Evolutionary conservation across 2,113 vertebrate species (phyloP).

Genomic region (Semicossyphus pulcher): DNA sequence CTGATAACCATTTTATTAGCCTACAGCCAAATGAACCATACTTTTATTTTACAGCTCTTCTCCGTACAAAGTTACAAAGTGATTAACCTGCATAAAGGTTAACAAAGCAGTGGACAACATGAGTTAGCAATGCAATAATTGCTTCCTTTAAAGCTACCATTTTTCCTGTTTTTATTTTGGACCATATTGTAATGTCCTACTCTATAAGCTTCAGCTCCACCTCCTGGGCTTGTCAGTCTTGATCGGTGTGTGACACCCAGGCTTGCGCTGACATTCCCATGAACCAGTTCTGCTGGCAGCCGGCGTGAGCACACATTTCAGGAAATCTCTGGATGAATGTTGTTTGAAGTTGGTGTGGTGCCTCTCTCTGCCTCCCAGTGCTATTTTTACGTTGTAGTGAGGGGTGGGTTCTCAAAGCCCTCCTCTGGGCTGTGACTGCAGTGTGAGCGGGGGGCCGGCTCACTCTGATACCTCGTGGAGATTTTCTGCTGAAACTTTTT

Average conservation of each 20-base stretch:
- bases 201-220: background rate
- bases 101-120: too few relatives aligned
- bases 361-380: constrained; percentile 4
- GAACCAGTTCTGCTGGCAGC: constrained; percentile 55
- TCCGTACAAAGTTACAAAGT: too few relatives aligned
- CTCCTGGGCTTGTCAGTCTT: background rate
- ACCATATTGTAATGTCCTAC: background rate
- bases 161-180: background rate
- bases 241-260: constrained; percentile 11
- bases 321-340: constrained; percentile 34
- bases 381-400: constrained; percentile 47
- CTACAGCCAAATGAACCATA: too few relatives aligned
- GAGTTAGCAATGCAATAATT: too few relatives aligned
- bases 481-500: constrained; percentile 10
- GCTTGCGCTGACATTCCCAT: constrained; percentile 15
- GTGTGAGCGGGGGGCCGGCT: constrained; percentile 20
- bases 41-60: too few relatives aligned
- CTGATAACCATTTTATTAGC: too few relatives aligned
- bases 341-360: constrained; percentile 15
- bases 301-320: background rate
- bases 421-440: constrained; percentile 9
- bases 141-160: too few relatives aligned
- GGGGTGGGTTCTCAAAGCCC: constrained; percentile 45
- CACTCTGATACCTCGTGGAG: constrained; percentile 18
- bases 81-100: too few relatives aligned